phyloP scores from a whole-genome alignment of 2,888 invertebrate species.

The Lumbricus terrestris region DNA sequence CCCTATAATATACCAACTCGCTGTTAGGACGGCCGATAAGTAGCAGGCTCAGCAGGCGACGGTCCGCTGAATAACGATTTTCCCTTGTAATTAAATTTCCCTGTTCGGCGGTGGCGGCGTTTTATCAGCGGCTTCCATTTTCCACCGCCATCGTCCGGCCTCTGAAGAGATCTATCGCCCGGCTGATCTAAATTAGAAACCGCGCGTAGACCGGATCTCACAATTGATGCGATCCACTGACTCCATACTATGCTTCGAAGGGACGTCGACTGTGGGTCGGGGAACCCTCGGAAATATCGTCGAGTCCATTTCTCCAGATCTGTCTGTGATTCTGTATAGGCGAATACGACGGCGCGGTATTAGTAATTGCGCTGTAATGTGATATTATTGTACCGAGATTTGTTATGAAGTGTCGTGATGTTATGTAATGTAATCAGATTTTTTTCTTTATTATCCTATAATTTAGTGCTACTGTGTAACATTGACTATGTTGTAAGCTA shows the following conservation, averaged over 20 bases:
- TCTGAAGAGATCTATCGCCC: background rate
- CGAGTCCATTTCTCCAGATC: background rate
- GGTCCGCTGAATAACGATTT: background rate
- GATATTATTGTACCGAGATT: background rate
- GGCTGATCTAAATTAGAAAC: slow-evolving; percentile 3
- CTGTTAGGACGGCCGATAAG: background rate
- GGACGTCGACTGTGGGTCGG: background rate
- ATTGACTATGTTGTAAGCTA: background rate
- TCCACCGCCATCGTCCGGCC: background rate
- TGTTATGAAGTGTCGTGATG: background rate
- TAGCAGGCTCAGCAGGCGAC: background rate
- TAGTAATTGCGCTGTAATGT: background rate
- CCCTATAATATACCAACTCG: background rate
- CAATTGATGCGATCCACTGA: background rate
- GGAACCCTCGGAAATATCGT: background rate
- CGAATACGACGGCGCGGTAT: background rate
- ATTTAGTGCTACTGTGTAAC: background rate
- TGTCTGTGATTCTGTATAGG: no score
- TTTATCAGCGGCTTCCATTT: background rate
- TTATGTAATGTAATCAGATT: background rate
- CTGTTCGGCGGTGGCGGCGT: background rate
- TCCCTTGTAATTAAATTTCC: background rate
- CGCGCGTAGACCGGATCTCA: background rate
- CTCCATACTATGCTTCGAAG: background rate
- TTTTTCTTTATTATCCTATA: background rate